Conservation (phyloP, 2,888 invertebrate genomes). For the Drosophila mulleri region DNA sequence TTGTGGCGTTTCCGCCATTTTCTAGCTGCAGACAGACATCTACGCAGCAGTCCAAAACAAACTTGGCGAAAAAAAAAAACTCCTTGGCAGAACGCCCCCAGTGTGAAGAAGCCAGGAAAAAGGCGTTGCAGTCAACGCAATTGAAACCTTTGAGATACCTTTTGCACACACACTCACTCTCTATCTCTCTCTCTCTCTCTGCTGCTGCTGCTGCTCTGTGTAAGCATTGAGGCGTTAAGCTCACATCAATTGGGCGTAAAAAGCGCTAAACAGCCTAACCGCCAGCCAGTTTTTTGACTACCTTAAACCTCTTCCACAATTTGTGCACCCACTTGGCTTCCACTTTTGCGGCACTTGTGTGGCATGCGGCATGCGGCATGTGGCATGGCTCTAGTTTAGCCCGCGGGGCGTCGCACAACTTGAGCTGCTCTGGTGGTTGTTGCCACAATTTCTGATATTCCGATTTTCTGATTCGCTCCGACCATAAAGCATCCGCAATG, state of each 20-base stretch:
- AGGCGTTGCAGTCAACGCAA: slow-evolving; percentile 74
- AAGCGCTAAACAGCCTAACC: slow-evolving; percentile 32
- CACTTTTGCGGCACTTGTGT: slow-evolving; percentile 69
- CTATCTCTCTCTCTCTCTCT: background rate
- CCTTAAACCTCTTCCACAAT: slow-evolving; percentile 16
- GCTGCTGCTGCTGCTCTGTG: background rate
- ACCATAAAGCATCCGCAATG: slow-evolving; percentile 48
- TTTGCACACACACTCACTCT: background rate
- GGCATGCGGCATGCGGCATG: slow-evolving; percentile 24
- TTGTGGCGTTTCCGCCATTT: slow-evolving; percentile 71
- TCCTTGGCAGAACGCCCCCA: slow-evolving; percentile 51
- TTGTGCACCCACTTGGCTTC: slow-evolving; percentile 34
- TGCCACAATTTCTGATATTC: slow-evolving; percentile 57
- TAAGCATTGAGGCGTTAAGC: slow-evolving; percentile 82
- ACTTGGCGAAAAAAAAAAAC: background rate
- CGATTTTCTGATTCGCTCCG: slow-evolving; percentile 60
- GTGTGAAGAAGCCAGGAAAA: slow-evolving; percentile 75
- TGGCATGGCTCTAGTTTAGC: slow-evolving; percentile 23
- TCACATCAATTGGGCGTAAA: slow-evolving; percentile 83
- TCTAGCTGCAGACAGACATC: slow-evolving; percentile 48
- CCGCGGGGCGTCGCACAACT: slow-evolving; percentile 54
- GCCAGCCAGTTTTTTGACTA: slow-evolving; percentile 18
- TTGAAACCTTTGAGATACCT: slow-evolving; percentile 65
- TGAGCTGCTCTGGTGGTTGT: slow-evolving; percentile 57
- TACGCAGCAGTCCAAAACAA: slow-evolving; percentile 30